Conservation (phyloP, 2,888 invertebrate species). For the Microplitis manilae region DNA sequence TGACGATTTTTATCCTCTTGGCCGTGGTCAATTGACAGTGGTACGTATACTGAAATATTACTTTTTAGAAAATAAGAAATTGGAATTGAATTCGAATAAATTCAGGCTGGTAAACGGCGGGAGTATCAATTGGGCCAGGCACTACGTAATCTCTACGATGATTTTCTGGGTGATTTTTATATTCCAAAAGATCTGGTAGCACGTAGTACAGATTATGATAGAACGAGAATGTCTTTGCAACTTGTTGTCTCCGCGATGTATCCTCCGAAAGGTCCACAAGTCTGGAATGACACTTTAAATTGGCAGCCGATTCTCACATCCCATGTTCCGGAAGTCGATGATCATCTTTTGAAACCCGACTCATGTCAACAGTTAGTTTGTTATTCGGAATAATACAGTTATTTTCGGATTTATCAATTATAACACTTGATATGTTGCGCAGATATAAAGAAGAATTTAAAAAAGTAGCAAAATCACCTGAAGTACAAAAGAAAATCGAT, state of each 20-base stretch:
- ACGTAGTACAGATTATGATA: slow-evolving; percentile 78
- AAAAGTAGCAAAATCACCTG: slow-evolving; percentile 44
- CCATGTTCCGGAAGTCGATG: slow-evolving; percentile 46
- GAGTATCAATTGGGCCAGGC: slow-evolving; percentile 72
- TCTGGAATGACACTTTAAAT: slow-evolving; percentile 74
- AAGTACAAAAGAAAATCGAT: slow-evolving; percentile 44
- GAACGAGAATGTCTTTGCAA: slow-evolving; percentile 82
- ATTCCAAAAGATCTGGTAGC: slow-evolving; percentile 64
- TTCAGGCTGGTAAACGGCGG: slow-evolving; percentile 73
- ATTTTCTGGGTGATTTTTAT: slow-evolving; percentile 71
- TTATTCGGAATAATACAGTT: too few species aligned
- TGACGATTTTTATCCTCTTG: slow-evolving; percentile 76
- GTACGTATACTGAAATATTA: slow-evolving; percentile 46
- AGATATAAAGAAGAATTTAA: slow-evolving; percentile 57
- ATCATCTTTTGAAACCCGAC: slow-evolving; percentile 52
- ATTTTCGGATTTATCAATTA: too few species aligned
- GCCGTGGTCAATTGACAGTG: slow-evolving; percentile 66
- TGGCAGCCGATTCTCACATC: slow-evolving; percentile 77
- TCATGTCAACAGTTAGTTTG: slow-evolving; percentile 55
- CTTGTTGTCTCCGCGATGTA: slow-evolving; percentile 79
- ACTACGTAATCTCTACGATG: slow-evolving; percentile 71
- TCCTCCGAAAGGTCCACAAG: slow-evolving; percentile 74
- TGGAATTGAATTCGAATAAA: background rate
- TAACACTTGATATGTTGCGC: background rate
- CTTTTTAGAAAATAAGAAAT: background rate